phyloP scores from a whole-genome alignment of 1,140 invertebrate genomes.

The Daktulosphaira vitifoliae region DNA sequence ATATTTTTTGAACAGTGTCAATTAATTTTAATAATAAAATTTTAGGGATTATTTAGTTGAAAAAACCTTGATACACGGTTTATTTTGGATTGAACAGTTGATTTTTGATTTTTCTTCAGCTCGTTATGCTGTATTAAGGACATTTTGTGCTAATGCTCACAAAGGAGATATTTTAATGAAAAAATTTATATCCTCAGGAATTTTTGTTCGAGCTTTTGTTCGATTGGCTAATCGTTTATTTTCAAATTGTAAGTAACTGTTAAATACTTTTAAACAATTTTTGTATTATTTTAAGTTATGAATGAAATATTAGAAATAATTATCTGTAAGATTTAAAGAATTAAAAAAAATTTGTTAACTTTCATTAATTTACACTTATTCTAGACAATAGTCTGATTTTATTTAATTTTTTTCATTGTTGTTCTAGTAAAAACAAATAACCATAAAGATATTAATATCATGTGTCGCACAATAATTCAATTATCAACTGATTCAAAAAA shows the following conservation, averaged over 20 bases:
- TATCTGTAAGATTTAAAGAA: no score
- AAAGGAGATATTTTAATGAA: conserved; percentile 15
- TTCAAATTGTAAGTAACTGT: conserved; percentile 14
- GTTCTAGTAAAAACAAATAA: conserved; percentile 15
- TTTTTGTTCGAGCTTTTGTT: conserved; percentile 15
- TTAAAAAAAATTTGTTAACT: no score
- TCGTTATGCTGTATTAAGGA: conserved; percentile 13
- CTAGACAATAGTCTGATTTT: no score
- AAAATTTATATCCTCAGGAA: conserved; percentile 28
- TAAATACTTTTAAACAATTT: no score
- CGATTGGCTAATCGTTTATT: conserved; percentile 20
- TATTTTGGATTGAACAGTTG: conserved; percentile 28
- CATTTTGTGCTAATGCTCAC: background rate
- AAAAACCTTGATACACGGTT: conserved; percentile 10
- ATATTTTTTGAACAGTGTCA: no score
- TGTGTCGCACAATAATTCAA: conserved; percentile 20
- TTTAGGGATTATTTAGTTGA: conserved; percentile 18
- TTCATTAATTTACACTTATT: no score
- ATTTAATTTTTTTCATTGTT: no score
- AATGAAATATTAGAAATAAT: no score
- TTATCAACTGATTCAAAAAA: conserved; percentile 21
- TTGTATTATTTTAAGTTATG: no score
- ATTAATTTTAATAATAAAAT: no score
- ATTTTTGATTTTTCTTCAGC: conserved; percentile 17
- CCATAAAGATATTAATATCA: conserved; percentile 17